Evolutionary conservation across 1,140 invertebrate species (phyloP), one percentile per base, ranked within the genome.

Genomic region (Sarcophaga bullata): DNA sequence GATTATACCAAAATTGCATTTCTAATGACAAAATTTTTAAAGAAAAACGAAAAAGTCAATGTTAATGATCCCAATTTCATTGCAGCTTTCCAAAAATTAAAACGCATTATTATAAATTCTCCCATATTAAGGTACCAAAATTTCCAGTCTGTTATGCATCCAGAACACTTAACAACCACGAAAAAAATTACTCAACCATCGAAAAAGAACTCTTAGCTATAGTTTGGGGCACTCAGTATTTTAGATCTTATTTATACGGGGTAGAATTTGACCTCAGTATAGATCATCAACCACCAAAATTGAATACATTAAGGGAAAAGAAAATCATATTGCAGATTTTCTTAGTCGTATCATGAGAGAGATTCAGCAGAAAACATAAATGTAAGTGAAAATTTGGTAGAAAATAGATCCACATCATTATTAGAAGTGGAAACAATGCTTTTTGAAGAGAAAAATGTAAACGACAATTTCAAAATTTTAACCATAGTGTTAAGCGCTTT

Each of bases 161-260:
- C 83, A 82, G 88, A 54, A 84, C 83, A 15, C 82, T 92, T 11
- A 85, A 82, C 50, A 81, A 82, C 8, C 82, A n/a, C n/a, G n/a
- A n/a, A 92, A 86, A 68, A 80, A 89, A 89, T 47, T 92, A 90
- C 72, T 83, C 81, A 7, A 87, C 86, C 6, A 90, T 88, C 1
- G 90, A 92, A 54, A 86, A 87, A 82, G 91, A 92, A 85, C 84
- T n/a, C n/a, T n/a, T n/a, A n/a, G n/a, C n/a, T n/a, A n/a, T n/a
- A n/a, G n/a, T n/a, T n/a, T n/a, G n/a, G n/a, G n/a, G n/a, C n/a
- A n/a, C n/a, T 92, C 8, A 84, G 88, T 85, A 91, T 72, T 92
- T 91, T 84, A 52, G 90, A 82, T 87, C 88, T 11, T 93, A 91
- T 85, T 81, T 93, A 6, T 90, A 88, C 83, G 49, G n/a, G n/a